Evolutionary conservation across 2,113 vertebrate genomes (phyloP), one percentile per base, ranked within the genome.

Genomic region (Pogona vitticeps): DNA sequence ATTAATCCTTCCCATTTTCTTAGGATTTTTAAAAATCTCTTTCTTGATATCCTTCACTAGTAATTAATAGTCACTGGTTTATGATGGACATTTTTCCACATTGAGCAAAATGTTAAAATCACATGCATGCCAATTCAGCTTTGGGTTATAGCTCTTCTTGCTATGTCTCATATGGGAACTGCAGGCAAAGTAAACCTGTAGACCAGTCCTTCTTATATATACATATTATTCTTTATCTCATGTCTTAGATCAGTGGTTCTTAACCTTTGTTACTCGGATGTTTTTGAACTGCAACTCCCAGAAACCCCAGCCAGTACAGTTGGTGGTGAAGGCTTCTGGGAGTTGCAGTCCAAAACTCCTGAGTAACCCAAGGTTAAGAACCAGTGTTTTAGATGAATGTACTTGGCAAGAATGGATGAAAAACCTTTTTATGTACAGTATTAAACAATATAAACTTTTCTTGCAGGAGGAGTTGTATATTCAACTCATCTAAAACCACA

Each of bases 1-100:
- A 61, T 90, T 88, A 42, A 86, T 87, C 56, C 56, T 77, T 46
- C 70, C 88, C 89, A 52, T 91, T 91, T 90, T 90, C 76, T 78
- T 88, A 59, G 90, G 76, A 20, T 85, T 86, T 2, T 21, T 63
- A 63, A 23, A 80, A 90, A 91, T 92, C 67, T 70, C 3, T 87
- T 82, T 87, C 81, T 90, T 5, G 31, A 31, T 82, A 72, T 76
- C 26, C 20, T 85, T 87, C 23, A 46, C 46, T 87, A 88, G 79
- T 75, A 84, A 61, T 70, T 78, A 10, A 78, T 33, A 78, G 10
- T 33, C 8, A 10, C 79, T 86, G 86, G 3, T 91, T 93, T 46
- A 80, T n/a, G 5, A n/a, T 70, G 68, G 26, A 58, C 9, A 56
- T 21, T 36, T 82, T 58, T 36, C 20, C 6, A 36, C 28, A 4